Evolutionary conservation across 2,113 vertebrate species (phyloP).

Genomic region (Tragelaphus scriptus): DNA sequence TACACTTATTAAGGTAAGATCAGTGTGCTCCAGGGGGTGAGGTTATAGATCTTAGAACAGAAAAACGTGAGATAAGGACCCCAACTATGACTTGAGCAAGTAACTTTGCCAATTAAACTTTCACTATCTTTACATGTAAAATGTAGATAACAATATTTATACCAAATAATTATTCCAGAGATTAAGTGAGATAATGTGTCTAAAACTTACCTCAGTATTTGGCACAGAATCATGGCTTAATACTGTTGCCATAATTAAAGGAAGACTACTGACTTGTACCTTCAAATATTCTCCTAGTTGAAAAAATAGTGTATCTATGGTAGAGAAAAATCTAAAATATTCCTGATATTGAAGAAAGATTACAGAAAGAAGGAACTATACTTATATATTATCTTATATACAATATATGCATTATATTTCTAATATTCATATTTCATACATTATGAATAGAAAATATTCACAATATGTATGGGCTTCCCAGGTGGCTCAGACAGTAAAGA

Average conservation of each 20-base stretch:
- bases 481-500: neutral
- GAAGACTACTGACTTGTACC: neutral
- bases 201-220: neutral
- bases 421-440: neutral
- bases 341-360: neutral
- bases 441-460: neutral
- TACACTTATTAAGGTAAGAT: neutral
- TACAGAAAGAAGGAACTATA: neutral
- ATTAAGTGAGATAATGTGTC: neutral
- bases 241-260: neutral
- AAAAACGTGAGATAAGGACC: neutral
- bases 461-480: neutral
- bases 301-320: neutral
- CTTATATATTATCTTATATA: neutral
- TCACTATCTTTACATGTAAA: neutral
- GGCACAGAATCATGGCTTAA: neutral
- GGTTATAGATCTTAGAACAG: neutral
- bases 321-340: neutral
- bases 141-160: neutral
- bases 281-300: neutral
- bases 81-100: neutral
- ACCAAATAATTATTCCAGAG: neutral
- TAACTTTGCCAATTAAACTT: neutral
- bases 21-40: neutral
- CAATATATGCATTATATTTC: neutral